phyloP scores from a whole-genome alignment of 2,113 vertebrate species.

The Plecturocebus donacophilus region DNA sequence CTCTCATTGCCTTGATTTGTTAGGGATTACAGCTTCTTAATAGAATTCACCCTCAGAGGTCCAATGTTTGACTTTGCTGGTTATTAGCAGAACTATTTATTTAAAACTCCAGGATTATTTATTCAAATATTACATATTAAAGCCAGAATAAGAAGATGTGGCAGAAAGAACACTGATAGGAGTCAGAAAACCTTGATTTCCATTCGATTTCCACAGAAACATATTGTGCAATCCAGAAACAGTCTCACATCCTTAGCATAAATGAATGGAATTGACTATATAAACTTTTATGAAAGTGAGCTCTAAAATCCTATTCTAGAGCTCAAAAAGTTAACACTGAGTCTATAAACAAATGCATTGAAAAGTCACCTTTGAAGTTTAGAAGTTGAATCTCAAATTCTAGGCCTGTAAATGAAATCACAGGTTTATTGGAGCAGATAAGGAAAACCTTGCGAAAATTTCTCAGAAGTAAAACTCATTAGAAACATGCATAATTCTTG shows the following conservation, averaged over 20 bases:
- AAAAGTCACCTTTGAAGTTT: background rate
- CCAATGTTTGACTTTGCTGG: background rate
- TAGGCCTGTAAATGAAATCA: background rate
- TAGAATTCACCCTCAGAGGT: background rate
- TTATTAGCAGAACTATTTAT: background rate
- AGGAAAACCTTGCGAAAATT: background rate
- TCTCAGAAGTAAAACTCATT: background rate
- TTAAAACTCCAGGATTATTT: background rate
- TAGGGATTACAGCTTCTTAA: background rate
- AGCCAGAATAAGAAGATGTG: background rate
- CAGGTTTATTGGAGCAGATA: background rate
- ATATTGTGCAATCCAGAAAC: background rate
- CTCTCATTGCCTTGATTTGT: background rate
- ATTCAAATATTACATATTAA: background rate
- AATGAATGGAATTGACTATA: background rate
- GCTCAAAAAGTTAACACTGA: background rate
- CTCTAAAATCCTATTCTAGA: slow-evolving; percentile 1
- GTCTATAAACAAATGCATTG: background rate
- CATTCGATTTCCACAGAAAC: background rate
- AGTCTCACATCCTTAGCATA: background rate
- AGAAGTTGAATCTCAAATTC: slow-evolving; percentile 34
- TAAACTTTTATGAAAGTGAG: background rate
- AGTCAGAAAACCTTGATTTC: background rate
- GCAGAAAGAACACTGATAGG: background rate
- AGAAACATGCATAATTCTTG: background rate